Base-by-base conservation (phyloP, 2,113 vertebrate genomes). In the Apteryx owenii region DNA sequence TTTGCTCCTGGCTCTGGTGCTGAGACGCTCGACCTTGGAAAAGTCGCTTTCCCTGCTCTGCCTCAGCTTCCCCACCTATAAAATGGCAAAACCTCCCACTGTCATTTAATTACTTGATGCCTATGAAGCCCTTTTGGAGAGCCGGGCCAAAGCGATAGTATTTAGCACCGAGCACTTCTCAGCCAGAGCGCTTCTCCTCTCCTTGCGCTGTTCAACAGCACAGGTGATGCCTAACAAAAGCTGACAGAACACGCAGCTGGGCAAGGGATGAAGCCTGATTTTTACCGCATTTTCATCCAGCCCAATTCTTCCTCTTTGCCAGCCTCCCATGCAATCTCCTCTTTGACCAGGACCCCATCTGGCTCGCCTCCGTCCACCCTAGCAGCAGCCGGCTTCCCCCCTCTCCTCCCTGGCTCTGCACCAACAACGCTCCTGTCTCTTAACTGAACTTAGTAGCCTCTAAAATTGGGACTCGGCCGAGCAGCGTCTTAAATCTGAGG, bases 221-320 rank as follows among this genome's bases (percentile, higher is more conserved):
- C 26, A 42, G 10, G n/a, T 19, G 58, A 65, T 48, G 61, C 31
- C 18, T 46, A 17, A 1, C 38, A 42, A 66, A 26, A 60, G 31
- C 61, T 0, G 9, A 25, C 31, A 72, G 54, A 38, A 53, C n/a
- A n/a, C 4, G 9, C 0, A 0, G 58, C 40, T 4, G 2, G 81
- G 78, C 66, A 77, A 56, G 31, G 66, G 58, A 40, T 26, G 40
- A 46, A 94, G 42, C 54, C 91, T 83, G 88, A 4, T 4, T 79
- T 95, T 73, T 72, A 29, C 40, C 5, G 19, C 25, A 12, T 79
- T 92, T 89, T 21, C 81, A 81, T 87, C 88, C 94, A 93, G n/a
- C 48, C 81, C 29, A 0, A 72, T 38, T 78, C 79, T 68, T 92
- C 58, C n/a, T 61, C 81, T 77, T 79, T 21, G 44, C 81, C 95